Conservation (phyloP, 2,797 vertebrate genomes). For the Cynopterus sphinx region DNA sequence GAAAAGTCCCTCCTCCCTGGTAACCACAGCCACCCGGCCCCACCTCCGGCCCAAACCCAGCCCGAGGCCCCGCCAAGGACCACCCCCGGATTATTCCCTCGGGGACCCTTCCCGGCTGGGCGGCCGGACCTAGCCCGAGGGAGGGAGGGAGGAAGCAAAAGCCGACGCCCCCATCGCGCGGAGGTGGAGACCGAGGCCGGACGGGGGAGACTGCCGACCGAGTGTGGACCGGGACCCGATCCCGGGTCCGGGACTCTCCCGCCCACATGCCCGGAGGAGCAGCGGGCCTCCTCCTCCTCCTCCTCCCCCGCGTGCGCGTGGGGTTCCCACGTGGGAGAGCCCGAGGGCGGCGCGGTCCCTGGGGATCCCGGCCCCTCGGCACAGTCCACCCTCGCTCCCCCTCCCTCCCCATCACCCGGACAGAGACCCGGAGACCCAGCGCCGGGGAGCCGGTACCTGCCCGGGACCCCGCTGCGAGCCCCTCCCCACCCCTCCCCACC, state of each 20-base stretch:
- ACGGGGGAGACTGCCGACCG: not conserved
- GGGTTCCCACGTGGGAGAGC: conserved; percentile 53
- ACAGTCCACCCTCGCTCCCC: not conserved
- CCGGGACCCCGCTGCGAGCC: not conserved
- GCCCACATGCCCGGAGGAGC: not conserved
- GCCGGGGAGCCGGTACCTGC: not conserved
- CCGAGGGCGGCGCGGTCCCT: not conserved
- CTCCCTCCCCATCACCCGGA: not conserved
- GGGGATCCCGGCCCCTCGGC: not conserved
- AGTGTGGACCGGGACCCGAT: not conserved
- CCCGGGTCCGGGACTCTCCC: not conserved
- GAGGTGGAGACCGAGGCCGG: conserved; percentile 62
- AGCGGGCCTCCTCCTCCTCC: too few relatives aligned
- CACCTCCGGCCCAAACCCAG: conserved; percentile 56
- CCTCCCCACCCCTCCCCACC: too few relatives aligned
- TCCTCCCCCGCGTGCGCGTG: not conserved
- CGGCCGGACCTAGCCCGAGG: not conserved
- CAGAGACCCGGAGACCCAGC: not conserved
- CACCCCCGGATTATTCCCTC: not conserved
- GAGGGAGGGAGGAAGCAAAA: too few relatives aligned
- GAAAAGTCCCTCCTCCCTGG: conserved; percentile 42
- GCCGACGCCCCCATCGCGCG: conserved; percentile 46
- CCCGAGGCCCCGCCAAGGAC: conserved; percentile 42
- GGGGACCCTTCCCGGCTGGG: not conserved
- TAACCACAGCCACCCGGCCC: conserved; percentile 74